phyloP scores from a whole-genome alignment of 2,797 vertebrate genomes.

The Mus caroli region DNA sequence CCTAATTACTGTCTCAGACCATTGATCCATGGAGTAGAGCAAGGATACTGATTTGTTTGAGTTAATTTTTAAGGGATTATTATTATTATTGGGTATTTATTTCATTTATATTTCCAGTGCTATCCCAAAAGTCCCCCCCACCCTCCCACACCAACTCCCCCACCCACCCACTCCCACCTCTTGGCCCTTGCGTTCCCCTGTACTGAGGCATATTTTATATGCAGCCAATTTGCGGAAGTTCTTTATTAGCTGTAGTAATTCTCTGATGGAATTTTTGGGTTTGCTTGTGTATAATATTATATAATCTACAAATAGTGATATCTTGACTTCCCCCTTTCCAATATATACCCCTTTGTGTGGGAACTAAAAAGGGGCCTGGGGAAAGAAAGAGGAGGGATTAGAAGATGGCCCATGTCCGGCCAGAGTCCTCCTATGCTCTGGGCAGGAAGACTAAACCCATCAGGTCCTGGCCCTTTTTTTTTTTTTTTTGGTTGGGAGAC shows the following conservation, averaged over 20 bases:
- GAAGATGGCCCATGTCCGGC: too few relatives aligned
- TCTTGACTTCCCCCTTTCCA: not conserved
- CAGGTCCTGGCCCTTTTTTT: too few relatives aligned
- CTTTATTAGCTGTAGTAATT: not conserved
- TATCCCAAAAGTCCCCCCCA: too few relatives aligned
- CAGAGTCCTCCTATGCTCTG: too few relatives aligned
- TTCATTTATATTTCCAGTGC: too few relatives aligned
- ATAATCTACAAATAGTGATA: not conserved
- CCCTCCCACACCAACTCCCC: too few relatives aligned
- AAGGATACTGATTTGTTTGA: not conserved
- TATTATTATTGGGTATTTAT: too few relatives aligned
- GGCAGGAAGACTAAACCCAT: not conserved
- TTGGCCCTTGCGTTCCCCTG: too few relatives aligned
- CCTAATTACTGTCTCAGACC: not conserved
- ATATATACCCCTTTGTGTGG: not conserved
- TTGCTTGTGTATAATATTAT: not conserved
- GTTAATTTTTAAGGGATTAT: not conserved
- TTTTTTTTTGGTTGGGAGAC: not conserved
- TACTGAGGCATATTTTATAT: not conserved
- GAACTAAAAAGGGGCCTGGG: too few relatives aligned
- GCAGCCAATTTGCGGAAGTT: not conserved
- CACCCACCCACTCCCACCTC: too few relatives aligned
- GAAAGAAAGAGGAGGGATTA: too few relatives aligned
- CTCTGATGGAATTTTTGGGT: not conserved
- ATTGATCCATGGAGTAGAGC: not conserved